Base-by-base conservation (phyloP, 37 sponge, comb jelly and placozoan genomes). In the Agelas oroides region DNA sequence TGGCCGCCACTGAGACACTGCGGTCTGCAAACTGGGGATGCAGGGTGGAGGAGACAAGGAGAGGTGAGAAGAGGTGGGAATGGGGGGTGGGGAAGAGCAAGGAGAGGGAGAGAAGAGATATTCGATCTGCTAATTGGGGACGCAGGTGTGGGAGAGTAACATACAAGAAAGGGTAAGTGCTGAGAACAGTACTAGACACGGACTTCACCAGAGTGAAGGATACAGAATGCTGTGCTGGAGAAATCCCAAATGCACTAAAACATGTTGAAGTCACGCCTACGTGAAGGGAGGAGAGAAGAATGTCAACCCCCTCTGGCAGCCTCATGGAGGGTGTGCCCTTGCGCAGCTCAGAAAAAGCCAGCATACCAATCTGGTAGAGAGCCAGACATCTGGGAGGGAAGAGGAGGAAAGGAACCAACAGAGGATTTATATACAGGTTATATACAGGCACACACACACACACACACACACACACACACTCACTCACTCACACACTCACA, bases 11-110 rank as follows among this genome's bases (percentile, higher is more conserved):
- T 30, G 87, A 69, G 6, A 95, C 80, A 59, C 70, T 14, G 0
- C 71, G 75, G 71, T 95, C 90, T 39, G 87, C n/a, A 73, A 95
- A 91, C 90, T 92, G 62, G 30, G 25, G 56, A 46, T 46, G 46
- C 1, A 38, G 41, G 72, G 35, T 1, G 37, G 3, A 21, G 56
- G 53, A 41, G 56, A 52, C 3, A 24, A 34, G 36, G 39, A 6
- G 16, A 25, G 0, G 74, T 73, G 74, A n/a, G 74, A 41, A 41
- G n/a, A 23, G 36, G 21, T 5, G 46, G 8, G 8, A 8, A 46
- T 8, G 46, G 46, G 46, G 8, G 46, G 16, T 52, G 55, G 25
- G 36, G 39, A 6, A 16, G 74, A 0, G 74, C 39, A 41, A 28
- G 74, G 53, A 8, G 8, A 46, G 46, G 46, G 46, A 46, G 46